These are phyloP conservation scores for Proisotoma minuta DNA, from an alignment of 2,888 invertebrate genomes.

Conservation along the genomic window DNA sequence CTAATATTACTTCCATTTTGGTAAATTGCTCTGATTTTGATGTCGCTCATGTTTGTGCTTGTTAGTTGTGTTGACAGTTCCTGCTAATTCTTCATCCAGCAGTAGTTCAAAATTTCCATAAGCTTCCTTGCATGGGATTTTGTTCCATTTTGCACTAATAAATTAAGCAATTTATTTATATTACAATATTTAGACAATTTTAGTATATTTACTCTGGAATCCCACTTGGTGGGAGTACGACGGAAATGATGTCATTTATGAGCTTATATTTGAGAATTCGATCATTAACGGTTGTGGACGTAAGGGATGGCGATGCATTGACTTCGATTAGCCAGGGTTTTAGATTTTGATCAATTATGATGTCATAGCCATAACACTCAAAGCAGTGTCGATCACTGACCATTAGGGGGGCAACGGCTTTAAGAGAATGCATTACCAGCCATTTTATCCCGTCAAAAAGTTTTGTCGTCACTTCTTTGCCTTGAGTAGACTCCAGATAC, in stretches of 20 bases:
- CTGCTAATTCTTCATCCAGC: conserved; percentile 73
- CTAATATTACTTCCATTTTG: conserved; percentile 9
- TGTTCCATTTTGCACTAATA: conserved; percentile 75
- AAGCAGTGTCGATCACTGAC: conserved; percentile 88
- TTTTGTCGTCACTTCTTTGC: conserved; percentile 79
- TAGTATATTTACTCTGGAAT: conserved; percentile 67
- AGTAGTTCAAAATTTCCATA: conserved; percentile 77
- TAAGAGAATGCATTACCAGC: conserved; percentile 86
- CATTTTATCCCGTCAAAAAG: conserved; percentile 83
- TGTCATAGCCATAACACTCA: conserved; percentile 93
- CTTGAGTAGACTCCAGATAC: conserved; percentile 84
- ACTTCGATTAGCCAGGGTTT: conserved; percentile 93
- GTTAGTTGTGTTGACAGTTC: conserved; percentile 33
- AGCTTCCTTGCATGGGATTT: conserved; percentile 68
- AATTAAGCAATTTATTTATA: not conserved
- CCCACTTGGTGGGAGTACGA: conserved; percentile 82
- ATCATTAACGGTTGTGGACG: conserved; percentile 91
- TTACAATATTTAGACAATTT: not conserved
- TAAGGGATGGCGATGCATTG: conserved; percentile 91
- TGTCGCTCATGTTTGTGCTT: not conserved
- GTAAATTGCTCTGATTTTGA: not conserved
- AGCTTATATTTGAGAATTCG: conserved; percentile 88
- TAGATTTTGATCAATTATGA: conserved; percentile 87
- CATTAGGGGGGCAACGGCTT: conserved; percentile 87
- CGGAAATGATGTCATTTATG: conserved; percentile 84